phyloP scores from a whole-genome alignment of 2,888 invertebrate species.

The Aphodius granarius region DNA sequence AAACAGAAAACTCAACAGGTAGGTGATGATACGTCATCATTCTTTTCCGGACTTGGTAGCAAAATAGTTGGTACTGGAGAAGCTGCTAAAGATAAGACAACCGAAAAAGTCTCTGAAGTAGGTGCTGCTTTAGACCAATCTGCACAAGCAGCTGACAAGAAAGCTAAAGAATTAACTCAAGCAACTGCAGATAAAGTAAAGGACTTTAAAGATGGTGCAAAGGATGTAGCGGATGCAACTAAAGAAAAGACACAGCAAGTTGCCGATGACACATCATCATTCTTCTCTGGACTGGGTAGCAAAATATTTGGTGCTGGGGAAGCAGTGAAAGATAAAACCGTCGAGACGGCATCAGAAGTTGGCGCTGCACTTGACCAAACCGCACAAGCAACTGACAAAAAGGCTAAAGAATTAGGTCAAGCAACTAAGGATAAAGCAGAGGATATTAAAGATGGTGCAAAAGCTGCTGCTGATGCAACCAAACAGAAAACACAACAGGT shows the following conservation, averaged over 20 bases:
- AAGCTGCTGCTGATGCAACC: conserved; percentile 3
- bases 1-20: conserved; percentile 36
- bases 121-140: conserved; percentile 1
- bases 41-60: conserved; percentile 34
- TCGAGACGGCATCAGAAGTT: conserved; percentile 20
- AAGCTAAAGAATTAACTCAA: conserved; percentile 14
- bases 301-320: conserved; percentile 20
- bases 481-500: conserved; percentile 22
- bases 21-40: conserved; percentile 37
- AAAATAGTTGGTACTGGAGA: conserved; percentile 10
- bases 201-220: too few species aligned
- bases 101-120: conserved; percentile 19
- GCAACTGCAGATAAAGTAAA: background rate
- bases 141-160: conserved; percentile 11
- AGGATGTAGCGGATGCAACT: too few species aligned
- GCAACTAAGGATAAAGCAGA: background rate
- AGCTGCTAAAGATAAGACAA: conserved; percentile 2
- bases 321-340: conserved; percentile 17
- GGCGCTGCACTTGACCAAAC: background rate
- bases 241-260: too few species aligned
- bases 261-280: conserved; percentile 18
- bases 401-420: too few species aligned
- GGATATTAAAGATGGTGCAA: conserved; percentile 17
- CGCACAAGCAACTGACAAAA: too few species aligned
- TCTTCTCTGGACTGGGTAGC: conserved; percentile 18